phyloP scores from a whole-genome alignment of 2,888 invertebrate genomes.

The Lochmaea crataegi region DNA sequence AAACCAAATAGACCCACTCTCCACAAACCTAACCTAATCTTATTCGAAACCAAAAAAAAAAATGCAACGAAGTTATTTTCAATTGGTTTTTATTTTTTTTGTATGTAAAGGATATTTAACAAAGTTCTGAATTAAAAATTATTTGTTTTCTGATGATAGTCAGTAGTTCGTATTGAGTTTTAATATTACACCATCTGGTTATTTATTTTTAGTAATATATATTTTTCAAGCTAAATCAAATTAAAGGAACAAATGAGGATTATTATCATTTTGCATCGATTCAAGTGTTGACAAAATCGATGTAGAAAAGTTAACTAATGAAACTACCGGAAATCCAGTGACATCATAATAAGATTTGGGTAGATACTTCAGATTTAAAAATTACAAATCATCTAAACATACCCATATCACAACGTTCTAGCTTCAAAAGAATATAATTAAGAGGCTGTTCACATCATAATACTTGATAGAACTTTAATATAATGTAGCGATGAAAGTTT shows the following conservation, averaged over 20 bases:
- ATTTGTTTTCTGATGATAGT: no score
- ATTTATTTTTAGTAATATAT: not conserved
- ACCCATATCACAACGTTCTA: slow-evolving; percentile 19
- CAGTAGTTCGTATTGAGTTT: no score
- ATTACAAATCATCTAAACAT: slow-evolving; percentile 26
- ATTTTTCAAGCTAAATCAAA: not conserved
- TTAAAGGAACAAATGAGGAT: not conserved
- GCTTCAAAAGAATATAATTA: slow-evolving; percentile 1
- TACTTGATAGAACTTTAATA: no score
- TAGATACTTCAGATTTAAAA: slow-evolving; percentile 18
- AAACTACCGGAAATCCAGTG: slow-evolving; percentile 20
- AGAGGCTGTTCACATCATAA: not conserved
- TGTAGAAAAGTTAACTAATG: slow-evolving; percentile 8
- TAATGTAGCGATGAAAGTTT: not conserved
- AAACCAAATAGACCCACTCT: no score
- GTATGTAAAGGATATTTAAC: no score
- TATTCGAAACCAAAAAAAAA: no score
- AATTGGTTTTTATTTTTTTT: no score
- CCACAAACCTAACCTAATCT: no score
- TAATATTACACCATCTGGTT: no score
- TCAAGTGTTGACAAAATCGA: slow-evolving; percentile 16
- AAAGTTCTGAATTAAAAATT: no score
- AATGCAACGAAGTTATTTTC: no score
- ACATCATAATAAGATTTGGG: slow-evolving; percentile 14
- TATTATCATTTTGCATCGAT: slow-evolving; percentile 1